Evolutionary conservation across 1,140 invertebrate genomes (phyloP), one percentile per base, ranked within the genome.

Genomic region (Apis laboriosa): DNA sequence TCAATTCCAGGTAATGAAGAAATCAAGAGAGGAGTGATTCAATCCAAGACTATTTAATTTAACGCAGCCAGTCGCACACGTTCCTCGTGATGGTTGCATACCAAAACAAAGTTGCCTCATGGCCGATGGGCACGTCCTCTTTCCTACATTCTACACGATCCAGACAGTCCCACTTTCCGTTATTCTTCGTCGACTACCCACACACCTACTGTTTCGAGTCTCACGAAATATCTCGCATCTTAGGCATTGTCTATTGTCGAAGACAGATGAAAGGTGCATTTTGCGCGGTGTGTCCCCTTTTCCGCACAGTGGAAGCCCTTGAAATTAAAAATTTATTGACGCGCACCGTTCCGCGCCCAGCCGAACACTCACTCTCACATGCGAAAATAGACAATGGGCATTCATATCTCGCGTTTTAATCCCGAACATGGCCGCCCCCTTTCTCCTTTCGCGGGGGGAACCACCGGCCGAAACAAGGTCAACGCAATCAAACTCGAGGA

Each of bases 61-160:
- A 67, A 19, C 15, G 34, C 49, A 15, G 11, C n/a, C 3, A 21
- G 49, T 28, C 49, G n/a, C 67, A 11, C 56, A 9, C n/a, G 24
- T 76, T 49, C 34, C 63, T 64, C 28, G 12, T 19, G 43, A 21
- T n/a, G 19, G 15, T 53, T 24, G 64, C 80, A 77, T 77, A 68
- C 61, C 64, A 74, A 76, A 68, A 77, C 73, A 60, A 67, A 77
- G 64, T 82, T 75, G 80, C 66, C 83, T 55, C n/a, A 24, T 55
- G 21, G 80, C 83, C 80, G 83, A 85, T 83, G 86, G 86, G 72
- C 75, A 83, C 80, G 83, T 85, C 84, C 86, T 83, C 84, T 86
- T 81, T 73, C 58, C 61, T 86, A 86, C 84, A 88, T 88, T 88
- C 86, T 88, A 66, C 86, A 79, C 87, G 80, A 88, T 88, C 84